These are phyloP conservation scores for Neostethus bicornis DNA, from an alignment of 2,797 vertebrate species.

Conservation along the genomic window DNA sequence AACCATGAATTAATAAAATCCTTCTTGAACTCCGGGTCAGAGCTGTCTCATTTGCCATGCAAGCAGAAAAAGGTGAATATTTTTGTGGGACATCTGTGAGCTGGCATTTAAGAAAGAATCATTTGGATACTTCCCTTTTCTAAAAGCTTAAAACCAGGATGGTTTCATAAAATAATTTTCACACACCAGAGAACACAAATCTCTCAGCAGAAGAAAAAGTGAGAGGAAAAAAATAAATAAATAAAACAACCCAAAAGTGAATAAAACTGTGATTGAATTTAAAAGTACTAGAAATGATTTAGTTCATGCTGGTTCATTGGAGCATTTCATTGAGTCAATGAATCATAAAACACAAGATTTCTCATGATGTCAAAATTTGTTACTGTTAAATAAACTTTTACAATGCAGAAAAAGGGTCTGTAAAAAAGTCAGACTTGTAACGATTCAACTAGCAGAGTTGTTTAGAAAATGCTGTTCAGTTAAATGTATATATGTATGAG, in stretches of 20 bases:
- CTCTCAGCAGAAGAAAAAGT: background rate
- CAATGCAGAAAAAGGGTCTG: background rate
- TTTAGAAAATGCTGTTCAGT: no score
- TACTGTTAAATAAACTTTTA: background rate
- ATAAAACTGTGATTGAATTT: background rate
- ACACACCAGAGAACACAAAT: background rate
- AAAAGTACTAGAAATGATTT: background rate
- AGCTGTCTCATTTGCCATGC: conserved; percentile 19
- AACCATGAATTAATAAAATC: conserved; percentile 30
- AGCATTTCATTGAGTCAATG: background rate
- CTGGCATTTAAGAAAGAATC: conserved; percentile 18
- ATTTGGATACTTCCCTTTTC: conserved; percentile 1
- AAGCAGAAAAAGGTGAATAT: conserved; percentile 9
- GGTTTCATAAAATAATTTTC: no score
- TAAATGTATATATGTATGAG: no score
- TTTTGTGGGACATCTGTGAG: conserved; percentile 7
- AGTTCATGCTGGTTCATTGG: background rate
- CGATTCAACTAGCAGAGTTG: no score
- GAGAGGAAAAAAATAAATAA: background rate
- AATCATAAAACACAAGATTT: conserved; percentile 3
- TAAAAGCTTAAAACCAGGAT: background rate
- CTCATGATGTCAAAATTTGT: background rate
- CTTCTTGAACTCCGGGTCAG: conserved; percentile 22
- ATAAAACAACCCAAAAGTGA: background rate
- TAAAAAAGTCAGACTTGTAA: background rate